Base-by-base conservation (phyloP, 2,797 vertebrate genomes). In the Leptoclinus maculatus region DNA sequence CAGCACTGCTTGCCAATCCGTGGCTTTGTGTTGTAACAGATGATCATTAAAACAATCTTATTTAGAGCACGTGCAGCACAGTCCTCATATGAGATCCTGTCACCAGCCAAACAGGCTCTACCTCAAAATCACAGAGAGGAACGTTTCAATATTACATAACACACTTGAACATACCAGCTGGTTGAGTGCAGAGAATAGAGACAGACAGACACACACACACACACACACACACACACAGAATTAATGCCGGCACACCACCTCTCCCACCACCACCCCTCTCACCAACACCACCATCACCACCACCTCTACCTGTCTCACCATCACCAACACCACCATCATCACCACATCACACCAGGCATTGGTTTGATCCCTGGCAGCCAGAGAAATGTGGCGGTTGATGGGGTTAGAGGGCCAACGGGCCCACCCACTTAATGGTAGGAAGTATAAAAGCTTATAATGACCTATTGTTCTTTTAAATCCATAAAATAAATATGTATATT, bases 141-240 rank as follows among this genome's bases (percentile, higher is more conserved):
- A 80, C 72, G 7, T 56, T 81, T 79, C 74, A 83, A 84, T 87
- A 81, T 91, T 89, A 78, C 79, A 83, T 89, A 89, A 89, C 65
- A 53, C 70, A 72, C 53, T 79, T 90, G 86, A 85, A 81, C 29
- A 32, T 32, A 32, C 77, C 83, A 78, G 82, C 74, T 67, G 87
- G 66, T 83, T 74, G 14, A 34, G 74, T n/a, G 51, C 39, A 63
- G 23, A 68, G 74, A 80, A 71, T 66, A 79, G 63, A 78, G 82
- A 32, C n/a, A n/a, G n/a, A n/a, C n/a, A n/a, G n/a, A n/a, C n/a
- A n/a, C n/a, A n/a, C n/a, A n/a, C n/a, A n/a, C n/a, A n/a, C n/a
- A n/a, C n/a, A n/a, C n/a, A n/a, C n/a, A n/a, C n/a, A n/a, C n/a
- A n/a, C n/a, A n/a, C n/a, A n/a, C n/a, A n/a, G n/a, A n/a, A n/a